Conservation (phyloP, 1,140 invertebrate genomes). For the Helicoverpa armigera region DNA sequence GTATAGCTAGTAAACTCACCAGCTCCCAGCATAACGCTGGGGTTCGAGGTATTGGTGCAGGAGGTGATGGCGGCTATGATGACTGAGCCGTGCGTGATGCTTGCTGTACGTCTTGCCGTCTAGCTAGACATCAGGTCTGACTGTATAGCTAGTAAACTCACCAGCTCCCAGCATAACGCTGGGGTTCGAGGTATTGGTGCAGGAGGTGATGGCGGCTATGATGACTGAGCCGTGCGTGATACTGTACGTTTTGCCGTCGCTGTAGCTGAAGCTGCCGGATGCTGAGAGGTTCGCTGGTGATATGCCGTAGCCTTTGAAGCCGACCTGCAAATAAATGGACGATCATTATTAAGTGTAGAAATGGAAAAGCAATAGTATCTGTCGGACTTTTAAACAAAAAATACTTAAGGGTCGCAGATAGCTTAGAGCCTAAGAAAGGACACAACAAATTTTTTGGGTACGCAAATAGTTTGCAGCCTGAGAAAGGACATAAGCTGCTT, state of each 20-base stretch:
- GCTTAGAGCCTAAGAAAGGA: no score
- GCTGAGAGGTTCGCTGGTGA: slow-evolving; percentile 89
- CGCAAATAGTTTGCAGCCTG: no score
- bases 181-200: slow-evolving; percentile 99
- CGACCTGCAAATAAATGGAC: slow-evolving; percentile 88
- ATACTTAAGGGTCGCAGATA: no score
- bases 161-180: slow-evolving; percentile 97
- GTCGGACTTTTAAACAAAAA: no score
- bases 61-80: slow-evolving; percentile 99
- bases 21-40: slow-evolving; percentile 98
- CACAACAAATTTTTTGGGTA: no score
- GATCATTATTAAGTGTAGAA: background rate
- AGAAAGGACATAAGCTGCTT: no score
- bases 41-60: slow-evolving; percentile 99
- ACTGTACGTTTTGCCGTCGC: slow-evolving; percentile 94
- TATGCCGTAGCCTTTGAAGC: slow-evolving; percentile 98
- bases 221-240: slow-evolving; percentile 97
- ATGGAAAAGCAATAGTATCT: no score
- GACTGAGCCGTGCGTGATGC: slow-evolving; percentile 96
- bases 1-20: slow-evolving; percentile 56
- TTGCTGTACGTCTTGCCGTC: slow-evolving; percentile 93
- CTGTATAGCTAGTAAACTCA: slow-evolving; percentile 47
- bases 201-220: slow-evolving; percentile 98
- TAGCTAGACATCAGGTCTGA: no score
- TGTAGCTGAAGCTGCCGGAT: slow-evolving; percentile 92